These are phyloP conservation scores for Platichthys flesus DNA, from an alignment of 2,113 vertebrate genomes.

Conservation along the genomic window DNA sequence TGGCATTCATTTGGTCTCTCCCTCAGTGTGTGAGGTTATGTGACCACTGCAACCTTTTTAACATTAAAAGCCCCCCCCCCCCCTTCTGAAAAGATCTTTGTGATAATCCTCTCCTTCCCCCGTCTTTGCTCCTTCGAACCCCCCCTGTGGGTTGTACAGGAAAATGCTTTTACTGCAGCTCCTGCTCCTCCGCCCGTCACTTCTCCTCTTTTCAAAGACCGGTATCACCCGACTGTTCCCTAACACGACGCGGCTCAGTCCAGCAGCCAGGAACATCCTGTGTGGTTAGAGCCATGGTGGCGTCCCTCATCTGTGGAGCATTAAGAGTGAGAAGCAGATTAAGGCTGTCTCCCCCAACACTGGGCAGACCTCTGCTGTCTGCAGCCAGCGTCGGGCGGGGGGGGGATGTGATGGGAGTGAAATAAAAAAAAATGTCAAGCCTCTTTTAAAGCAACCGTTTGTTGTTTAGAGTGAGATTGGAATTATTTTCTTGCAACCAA, in stretches of 20 bases:
- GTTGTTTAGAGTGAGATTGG: background rate
- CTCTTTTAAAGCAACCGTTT: background rate
- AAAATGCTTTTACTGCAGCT: slow-evolving; percentile 53
- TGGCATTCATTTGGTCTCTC: slow-evolving; percentile 66
- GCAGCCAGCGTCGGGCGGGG: slow-evolving; percentile 2
- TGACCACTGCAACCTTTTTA: slow-evolving; percentile 64
- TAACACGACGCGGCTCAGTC: background rate
- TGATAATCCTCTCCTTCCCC: slow-evolving; percentile 54
- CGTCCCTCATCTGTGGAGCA: slow-evolving; percentile 70
- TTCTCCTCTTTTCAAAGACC: slow-evolving; percentile 28
- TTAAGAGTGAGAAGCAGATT: slow-evolving; percentile 75
- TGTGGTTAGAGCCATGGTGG: slow-evolving; percentile 44
- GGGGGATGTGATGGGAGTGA: background rate
- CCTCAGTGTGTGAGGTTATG: slow-evolving; percentile 50
- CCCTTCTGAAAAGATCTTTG: slow-evolving; percentile 58
- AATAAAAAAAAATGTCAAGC: background rate
- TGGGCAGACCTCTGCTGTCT: slow-evolving; percentile 58
- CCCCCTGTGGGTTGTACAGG: slow-evolving; percentile 51
- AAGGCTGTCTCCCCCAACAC: slow-evolving; percentile 71
- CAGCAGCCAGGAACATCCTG: slow-evolving; percentile 44
- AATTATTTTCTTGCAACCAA: background rate
- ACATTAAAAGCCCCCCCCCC: slow-evolving; percentile 36
- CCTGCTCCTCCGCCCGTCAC: slow-evolving; percentile 13
- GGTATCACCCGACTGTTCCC: slow-evolving; percentile 18
- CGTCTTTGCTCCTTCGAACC: slow-evolving; percentile 46